A percentile compares a stretch with the other conserved stretches of the same genome.
Conservation (phyloP, 2,797 vertebrate genomes). For the Siniperca obscura region DNA sequence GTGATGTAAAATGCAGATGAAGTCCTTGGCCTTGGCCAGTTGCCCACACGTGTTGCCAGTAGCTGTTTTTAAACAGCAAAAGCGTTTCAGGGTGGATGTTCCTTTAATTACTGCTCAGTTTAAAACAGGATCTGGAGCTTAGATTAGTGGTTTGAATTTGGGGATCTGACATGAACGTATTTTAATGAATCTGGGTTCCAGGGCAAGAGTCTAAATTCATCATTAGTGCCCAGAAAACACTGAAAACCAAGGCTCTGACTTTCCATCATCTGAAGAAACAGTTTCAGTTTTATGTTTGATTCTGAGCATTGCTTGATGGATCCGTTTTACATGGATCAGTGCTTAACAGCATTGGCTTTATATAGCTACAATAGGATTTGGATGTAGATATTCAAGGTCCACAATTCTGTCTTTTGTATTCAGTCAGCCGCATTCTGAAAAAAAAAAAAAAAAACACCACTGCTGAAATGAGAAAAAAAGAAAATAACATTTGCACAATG, state of each 20-base stretch:
- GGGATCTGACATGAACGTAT: constrained; percentile 20
- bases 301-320: neutral
- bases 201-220: constrained; percentile 19
- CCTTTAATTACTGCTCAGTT: constrained; percentile 25
- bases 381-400: neutral
- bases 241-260: constrained; percentile 3
- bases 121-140: constrained; percentile 9
- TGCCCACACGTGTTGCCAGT: neutral
- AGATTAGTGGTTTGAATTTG: neutral
- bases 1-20: neutral
- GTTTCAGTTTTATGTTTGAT: neutral
- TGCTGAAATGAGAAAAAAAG: neutral
- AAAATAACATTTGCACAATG: neutral
- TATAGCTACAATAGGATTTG: neutral
- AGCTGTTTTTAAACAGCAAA: neutral
- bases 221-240: constrained; percentile 15
- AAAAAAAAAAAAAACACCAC: too few relatives aligned
- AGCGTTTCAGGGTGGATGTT: constrained; percentile 6
- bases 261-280: constrained; percentile 5
- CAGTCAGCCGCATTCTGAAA: neutral
- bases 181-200: constrained; percentile 19
- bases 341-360: neutral
- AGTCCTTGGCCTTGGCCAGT: neutral
- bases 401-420: neutral
- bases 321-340: constrained; percentile 1